phyloP scores from a whole-genome alignment of 2,113 vertebrate genomes.

The Numenius arquata region DNA sequence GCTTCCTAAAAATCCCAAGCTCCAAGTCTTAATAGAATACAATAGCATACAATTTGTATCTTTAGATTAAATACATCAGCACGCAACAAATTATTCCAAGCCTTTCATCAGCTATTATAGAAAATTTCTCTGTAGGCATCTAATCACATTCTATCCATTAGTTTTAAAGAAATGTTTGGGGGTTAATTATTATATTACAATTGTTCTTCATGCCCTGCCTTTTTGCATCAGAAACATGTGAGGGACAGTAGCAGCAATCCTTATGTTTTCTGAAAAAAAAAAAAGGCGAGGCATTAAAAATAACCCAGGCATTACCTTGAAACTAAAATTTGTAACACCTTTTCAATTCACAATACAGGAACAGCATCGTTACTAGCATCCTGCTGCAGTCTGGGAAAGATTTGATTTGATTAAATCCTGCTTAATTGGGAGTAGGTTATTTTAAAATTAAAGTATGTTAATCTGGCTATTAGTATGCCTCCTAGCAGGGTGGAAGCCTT shows the following conservation, averaged over 20 bases:
- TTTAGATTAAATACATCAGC: background rate
- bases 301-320: background rate
- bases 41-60: background rate
- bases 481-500: background rate
- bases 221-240: background rate
- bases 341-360: background rate
- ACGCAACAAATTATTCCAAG: background rate
- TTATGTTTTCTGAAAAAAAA: background rate
- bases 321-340: background rate
- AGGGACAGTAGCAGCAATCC: background rate
- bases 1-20: background rate
- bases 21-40: background rate
- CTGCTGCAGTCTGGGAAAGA: background rate
- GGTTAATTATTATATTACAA: background rate
- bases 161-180: background rate
- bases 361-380: background rate
- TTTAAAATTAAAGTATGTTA: conserved; percentile 1
- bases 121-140: background rate
- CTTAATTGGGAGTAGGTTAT: background rate
- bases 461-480: background rate
- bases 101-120: background rate
- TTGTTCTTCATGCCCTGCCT: background rate
- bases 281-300: background rate
- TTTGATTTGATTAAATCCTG: background rate
- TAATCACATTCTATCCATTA: background rate